Base-by-base conservation (phyloP, 2,888 invertebrate species). In the Colletes collaris region DNA sequence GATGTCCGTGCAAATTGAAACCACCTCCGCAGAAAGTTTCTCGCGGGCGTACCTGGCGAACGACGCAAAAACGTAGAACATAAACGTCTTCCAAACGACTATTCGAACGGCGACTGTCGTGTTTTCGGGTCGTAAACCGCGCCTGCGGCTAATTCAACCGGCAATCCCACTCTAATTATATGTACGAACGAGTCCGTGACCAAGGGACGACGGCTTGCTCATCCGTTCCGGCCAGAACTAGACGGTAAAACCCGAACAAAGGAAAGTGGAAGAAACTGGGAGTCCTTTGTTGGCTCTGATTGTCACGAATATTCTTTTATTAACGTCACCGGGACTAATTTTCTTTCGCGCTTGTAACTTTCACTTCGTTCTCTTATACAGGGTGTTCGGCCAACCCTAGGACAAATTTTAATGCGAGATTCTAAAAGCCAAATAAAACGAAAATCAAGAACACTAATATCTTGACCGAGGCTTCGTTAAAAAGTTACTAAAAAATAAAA, bases 131-230 rank as follows among this genome's bases (percentile, higher is more conserved):
- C 85, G 78, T 85, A 85, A 85, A 86, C 55, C 62, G 63, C 60
- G 58, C 27, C 62, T 53, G 76, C 16, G 40, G 64, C 79, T 82
- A 84, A 86, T 86, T 86, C 78, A 71, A 27, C 63, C 65, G 62
- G 40, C 79, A 74, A 76, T 77, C 86, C 79, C 79, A 76, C 80
- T 78, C 80, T 86, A 86, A 86, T 86, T 80, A 72, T 76, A 84
- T 76, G 84, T 84, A 86, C 76, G 83, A 85, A 80, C 67, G 72
- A 69, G 58, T 73, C 27, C 79, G 68, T 58, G 71, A 72, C 64
- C 37, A n/a, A 71, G 46, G 52, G 40, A 27, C 59, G 13, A n/a
- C 46, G 46, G n/a, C 53, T 60, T 35, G 74, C 8, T 3, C 7
- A 66, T 59, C 37, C 40, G n/a, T n/a, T 40, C 7, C 52, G 40